Evolutionary conservation across 2,113 vertebrate species (phyloP).

Genomic region (Polyodon spathula): DNA sequence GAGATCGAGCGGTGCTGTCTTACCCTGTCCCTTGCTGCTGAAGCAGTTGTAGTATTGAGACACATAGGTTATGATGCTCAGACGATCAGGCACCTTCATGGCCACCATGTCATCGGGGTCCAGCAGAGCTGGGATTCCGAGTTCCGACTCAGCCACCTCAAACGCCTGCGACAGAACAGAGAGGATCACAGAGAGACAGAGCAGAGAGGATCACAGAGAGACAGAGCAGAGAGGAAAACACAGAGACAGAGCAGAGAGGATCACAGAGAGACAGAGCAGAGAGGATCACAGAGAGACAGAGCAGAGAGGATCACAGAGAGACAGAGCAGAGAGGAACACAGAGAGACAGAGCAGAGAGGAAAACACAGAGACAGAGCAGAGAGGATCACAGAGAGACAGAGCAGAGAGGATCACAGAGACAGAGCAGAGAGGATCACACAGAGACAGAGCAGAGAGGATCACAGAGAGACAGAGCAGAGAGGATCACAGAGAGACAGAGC

Average conservation of each 20-base stretch:
- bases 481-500: no score
- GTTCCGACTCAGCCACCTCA: constrained; percentile 80
- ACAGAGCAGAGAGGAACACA: no score
- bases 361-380: no score
- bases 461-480: no score
- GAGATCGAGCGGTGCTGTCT: no score
- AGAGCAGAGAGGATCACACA: background rate
- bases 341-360: background rate
- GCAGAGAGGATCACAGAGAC: background rate
- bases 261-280: background rate
- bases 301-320: background rate
- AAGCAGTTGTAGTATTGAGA: constrained; percentile 96
- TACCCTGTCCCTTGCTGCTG: constrained; percentile 48
- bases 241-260: no score
- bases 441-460: background rate
- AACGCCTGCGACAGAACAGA: constrained; percentile 80
- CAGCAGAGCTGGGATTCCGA: constrained; percentile 88
- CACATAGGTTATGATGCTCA: constrained; percentile 93
- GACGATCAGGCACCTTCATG: constrained; percentile 87
- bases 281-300: no score
- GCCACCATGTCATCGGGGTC: constrained; percentile 95
- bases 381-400: no score
- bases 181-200: no score
- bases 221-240: background rate
- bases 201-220: background rate